These are phyloP conservation scores for Macrostomum lignano DNA, from an alignment of 1,140 invertebrate species.

Conservation along the genomic window DNA sequence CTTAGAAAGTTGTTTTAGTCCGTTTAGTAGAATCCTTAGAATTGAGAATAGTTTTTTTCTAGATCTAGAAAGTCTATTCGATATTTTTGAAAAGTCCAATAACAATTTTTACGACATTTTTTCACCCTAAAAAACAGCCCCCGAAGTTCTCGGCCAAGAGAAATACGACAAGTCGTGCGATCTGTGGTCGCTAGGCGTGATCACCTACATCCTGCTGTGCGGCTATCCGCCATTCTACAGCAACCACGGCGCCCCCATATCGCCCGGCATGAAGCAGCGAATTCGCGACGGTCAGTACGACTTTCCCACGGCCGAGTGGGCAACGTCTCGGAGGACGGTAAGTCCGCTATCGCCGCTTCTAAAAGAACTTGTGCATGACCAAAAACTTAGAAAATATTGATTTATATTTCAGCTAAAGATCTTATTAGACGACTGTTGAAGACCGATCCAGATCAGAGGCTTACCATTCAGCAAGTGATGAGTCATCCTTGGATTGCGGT, in stretches of 20 bases:
- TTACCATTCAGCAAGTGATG: slow-evolving; percentile 66
- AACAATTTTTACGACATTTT: no score
- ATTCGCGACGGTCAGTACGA: slow-evolving; percentile 81
- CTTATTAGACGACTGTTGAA: slow-evolving; percentile 68
- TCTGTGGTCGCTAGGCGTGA: slow-evolving; percentile 7
- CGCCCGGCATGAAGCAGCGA: slow-evolving; percentile 93
- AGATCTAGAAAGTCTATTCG: no score
- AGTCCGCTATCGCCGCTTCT: no score
- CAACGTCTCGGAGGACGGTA: slow-evolving; percentile 59
- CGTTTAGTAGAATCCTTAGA: no score
- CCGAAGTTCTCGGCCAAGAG: slow-evolving; percentile 4
- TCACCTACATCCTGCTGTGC: slow-evolving; percentile 35
- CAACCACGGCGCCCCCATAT: slow-evolving; percentile 77
- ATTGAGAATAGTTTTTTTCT: no score
- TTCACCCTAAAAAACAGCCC: no score
- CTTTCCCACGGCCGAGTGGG: slow-evolving; percentile 83
- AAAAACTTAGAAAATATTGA: no score
- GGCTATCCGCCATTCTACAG: slow-evolving; percentile 94
- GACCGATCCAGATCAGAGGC: slow-evolving; percentile 58
- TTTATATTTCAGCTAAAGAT: slow-evolving; percentile 71
- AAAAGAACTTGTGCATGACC: no score
- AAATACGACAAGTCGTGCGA: slow-evolving; percentile 8
- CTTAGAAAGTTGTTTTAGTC: no score
- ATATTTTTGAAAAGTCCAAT: no score
- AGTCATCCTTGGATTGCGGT: slow-evolving; percentile 12